Evolutionary conservation across 2,797 vertebrate genomes (phyloP).

Genomic region (Melanogrammus aeglefinus): DNA sequence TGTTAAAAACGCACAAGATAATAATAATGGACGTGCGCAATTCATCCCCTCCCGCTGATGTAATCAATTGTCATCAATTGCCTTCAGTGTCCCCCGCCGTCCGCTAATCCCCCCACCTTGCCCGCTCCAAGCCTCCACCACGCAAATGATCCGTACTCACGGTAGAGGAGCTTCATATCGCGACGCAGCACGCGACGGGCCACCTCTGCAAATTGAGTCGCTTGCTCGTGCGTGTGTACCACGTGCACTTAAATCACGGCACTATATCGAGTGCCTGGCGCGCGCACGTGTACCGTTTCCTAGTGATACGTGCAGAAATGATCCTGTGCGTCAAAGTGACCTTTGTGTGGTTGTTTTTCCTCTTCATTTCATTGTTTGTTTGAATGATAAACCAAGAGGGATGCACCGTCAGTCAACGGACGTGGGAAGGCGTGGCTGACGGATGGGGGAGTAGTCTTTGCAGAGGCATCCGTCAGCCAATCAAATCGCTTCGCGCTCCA

Average conservation of each 20-base stretch:
- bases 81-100: neutral
- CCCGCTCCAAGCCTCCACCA: slow-evolving; percentile 7
- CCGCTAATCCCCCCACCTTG: neutral
- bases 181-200: neutral
- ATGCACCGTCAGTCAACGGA: too few species aligned
- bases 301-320: neutral
- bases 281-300: neutral
- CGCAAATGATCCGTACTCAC: slow-evolving; percentile 24
- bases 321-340: neutral
- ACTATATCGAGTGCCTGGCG: too few species aligned
- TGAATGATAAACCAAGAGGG: neutral
- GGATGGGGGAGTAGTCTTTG: too few species aligned
- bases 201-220: neutral
- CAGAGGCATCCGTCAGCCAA: too few species aligned
- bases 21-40: slow-evolving; percentile 5
- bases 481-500: too few species aligned
- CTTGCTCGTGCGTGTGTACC: neutral
- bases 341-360: neutral
- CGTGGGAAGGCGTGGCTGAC: too few species aligned
- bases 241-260: neutral
- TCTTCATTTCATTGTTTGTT: neutral
- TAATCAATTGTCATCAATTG: slow-evolving; percentile 21
- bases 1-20: slow-evolving; percentile 14
- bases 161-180: slow-evolving; percentile 19
- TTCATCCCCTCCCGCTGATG: slow-evolving; percentile 14